Evolutionary conservation across 2,113 vertebrate species (phyloP), one percentile per base, ranked within the genome.

Genomic region (Athene noctua): DNA sequence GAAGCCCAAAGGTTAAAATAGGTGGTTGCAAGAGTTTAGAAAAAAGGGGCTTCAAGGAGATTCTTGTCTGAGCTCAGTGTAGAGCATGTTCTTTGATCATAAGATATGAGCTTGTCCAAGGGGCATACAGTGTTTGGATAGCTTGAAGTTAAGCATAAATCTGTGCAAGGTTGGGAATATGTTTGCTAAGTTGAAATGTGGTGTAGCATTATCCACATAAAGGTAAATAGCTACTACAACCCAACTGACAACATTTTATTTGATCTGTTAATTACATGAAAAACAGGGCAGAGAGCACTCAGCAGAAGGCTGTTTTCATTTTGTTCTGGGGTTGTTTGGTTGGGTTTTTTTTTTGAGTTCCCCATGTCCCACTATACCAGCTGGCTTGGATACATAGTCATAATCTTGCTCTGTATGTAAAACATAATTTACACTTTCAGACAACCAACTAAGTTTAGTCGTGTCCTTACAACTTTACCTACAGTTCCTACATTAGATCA

Each of bases 81-180:
- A 74, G 80, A 71, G 38, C 0, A 0, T 3, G 6, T 11, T 67
- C 72, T 93, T 84, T 74, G 77, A 44, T 91, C 13, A 0, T 51
- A n/a, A 91, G 67, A 66, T 66, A 75, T 2, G 52, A 90, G 80
- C 80, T 90, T 32, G 40, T 95, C 20, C 91, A 86, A 91, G 89
- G 38, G 47, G 57, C 47, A 57, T 57, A 17, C 13, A 11, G 23
- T 94, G 89, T 84, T 95, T 94, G 83, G 57, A 47, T 52, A 95
- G 61, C 47, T 85, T 95, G n/a, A 91, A 78, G 47, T 94, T 84
- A 91, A 74, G 83, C 55, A 59, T 81, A 79, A 78, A 84, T 91
- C 29, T 89, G 26, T 86, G 62, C 49, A 73, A 73, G 71, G 34
- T 42, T 88, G 55, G 47, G 30, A 95, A 51, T 89, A 4, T 74